These are phyloP conservation scores for Acanthisitta chloris DNA, from an alignment of 2,113 vertebrate genomes.

Conservation along the genomic window DNA sequence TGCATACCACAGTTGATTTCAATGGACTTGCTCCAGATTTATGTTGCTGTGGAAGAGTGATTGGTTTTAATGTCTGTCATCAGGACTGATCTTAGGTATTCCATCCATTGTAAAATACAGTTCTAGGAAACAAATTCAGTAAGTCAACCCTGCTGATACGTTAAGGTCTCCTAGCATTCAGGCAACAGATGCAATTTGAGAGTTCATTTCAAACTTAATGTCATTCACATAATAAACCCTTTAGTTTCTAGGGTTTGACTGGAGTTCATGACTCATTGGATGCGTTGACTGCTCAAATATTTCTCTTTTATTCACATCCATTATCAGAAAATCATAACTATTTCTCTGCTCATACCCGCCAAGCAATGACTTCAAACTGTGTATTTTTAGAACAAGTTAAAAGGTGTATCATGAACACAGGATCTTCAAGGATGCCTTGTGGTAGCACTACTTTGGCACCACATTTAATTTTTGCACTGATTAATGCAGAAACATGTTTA, in stretches of 20 bases:
- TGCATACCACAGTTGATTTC: not conserved
- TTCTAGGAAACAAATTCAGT: not conserved
- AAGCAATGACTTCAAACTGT: not conserved
- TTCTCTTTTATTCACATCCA: not conserved
- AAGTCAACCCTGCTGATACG: not conserved
- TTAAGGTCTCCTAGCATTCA: not conserved
- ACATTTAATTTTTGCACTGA: slow-evolving; percentile 13
- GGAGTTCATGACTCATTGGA: not conserved
- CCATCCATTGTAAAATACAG: not conserved
- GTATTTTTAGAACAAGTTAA: not conserved
- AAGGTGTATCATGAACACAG: not conserved
- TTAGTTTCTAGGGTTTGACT: not conserved
- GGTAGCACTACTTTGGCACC: not conserved
- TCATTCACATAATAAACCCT: not conserved
- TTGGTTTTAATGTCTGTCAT: not conserved
- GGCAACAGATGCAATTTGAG: not conserved
- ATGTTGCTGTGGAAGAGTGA: not conserved
- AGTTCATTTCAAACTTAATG: not conserved
- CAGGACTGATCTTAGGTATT: not conserved
- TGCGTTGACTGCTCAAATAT: not conserved
- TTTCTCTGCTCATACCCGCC: not conserved
- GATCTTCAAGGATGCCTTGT: not conserved
- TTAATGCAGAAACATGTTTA: not conserved
- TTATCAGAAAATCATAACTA: not conserved
- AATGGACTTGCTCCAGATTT: not conserved